Percentiles rank a stretch among this genome's conserved stretches.
phyloP scores from a whole-genome alignment of 2,113 vertebrate species.

The Nothobranchius furzeri region DNA sequence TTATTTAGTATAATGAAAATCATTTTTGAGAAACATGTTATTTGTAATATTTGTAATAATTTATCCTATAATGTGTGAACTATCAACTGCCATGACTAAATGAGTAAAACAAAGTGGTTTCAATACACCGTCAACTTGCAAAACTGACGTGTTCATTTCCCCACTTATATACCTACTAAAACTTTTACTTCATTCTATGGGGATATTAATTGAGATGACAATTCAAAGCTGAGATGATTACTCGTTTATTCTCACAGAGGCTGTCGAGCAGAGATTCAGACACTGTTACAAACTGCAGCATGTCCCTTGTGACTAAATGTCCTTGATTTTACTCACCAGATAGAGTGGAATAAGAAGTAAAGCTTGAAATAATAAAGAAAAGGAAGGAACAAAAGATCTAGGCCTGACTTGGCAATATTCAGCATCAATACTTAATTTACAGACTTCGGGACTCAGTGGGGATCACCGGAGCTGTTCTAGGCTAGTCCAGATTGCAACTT shows the following conservation, averaged over 20 bases:
- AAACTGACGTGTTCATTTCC: not conserved
- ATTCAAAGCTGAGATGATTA: conserved; percentile 42
- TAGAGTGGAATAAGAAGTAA: not conserved
- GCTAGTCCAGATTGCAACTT: too few species aligned
- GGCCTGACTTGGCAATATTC: not conserved
- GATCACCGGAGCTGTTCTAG: too few species aligned
- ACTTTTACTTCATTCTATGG: conserved; percentile 11
- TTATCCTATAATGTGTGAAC: too few species aligned
- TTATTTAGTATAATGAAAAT: too few species aligned
- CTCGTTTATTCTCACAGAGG: conserved; percentile 53
- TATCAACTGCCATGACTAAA: too few species aligned
- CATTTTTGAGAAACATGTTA: too few species aligned
- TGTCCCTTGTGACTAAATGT: conserved; percentile 44
- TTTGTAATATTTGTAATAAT: too few species aligned
- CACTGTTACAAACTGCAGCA: conserved; percentile 39
- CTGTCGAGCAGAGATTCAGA: conserved; percentile 49
- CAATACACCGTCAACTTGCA: not conserved
- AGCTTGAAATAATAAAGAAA: not conserved
- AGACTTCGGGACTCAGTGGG: too few species aligned
- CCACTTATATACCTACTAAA: not conserved
- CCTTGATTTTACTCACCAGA: conserved; percentile 52
- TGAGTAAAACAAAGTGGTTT: not conserved
- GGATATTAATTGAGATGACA: conserved; percentile 25
- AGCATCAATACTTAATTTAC: not conserved
- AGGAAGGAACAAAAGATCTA: conserved; percentile 4